These are phyloP conservation scores for Argynnis bischoffii DNA, from an alignment of 2,888 invertebrate genomes.

Conservation along the genomic window DNA sequence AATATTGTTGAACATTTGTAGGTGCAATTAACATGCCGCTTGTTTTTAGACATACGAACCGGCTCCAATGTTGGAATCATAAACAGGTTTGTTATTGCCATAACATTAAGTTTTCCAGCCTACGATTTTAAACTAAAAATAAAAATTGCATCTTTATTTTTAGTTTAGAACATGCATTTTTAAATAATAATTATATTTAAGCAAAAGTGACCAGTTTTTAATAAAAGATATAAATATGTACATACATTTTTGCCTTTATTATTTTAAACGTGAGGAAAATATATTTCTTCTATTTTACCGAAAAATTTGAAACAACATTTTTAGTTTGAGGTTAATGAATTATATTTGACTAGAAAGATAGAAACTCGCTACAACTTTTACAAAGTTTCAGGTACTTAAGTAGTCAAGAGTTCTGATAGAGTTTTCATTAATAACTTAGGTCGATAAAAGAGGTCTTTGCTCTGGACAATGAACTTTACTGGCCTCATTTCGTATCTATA, in stretches of 20 bases:
- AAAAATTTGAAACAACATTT: too few relatives aligned
- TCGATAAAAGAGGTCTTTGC: conserved; percentile 29
- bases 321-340: not conserved
- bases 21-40: not conserved
- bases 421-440: conserved; percentile 31
- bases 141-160: too few relatives aligned
- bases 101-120: conserved; percentile 18
- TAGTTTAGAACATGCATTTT: too few relatives aligned
- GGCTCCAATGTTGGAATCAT: conserved; percentile 14
- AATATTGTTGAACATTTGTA: conserved; percentile 7
- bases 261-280: too few relatives aligned
- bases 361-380: not conserved
- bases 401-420: conserved; percentile 21
- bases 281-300: too few relatives aligned
- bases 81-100: conserved; percentile 25
- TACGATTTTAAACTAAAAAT: too few relatives aligned
- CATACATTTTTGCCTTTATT: too few relatives aligned
- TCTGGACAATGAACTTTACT: conserved; percentile 26
- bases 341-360: not conserved
- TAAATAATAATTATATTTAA: too few relatives aligned
- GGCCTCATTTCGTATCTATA: conserved; percentile 30
- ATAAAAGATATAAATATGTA: too few relatives aligned
- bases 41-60: conserved; percentile 14
- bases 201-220: too few relatives aligned
- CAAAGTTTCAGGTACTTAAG: conserved; percentile 13